Base-by-base conservation (phyloP, 2,797 vertebrate genomes). In the Galaxias olidus region DNA sequence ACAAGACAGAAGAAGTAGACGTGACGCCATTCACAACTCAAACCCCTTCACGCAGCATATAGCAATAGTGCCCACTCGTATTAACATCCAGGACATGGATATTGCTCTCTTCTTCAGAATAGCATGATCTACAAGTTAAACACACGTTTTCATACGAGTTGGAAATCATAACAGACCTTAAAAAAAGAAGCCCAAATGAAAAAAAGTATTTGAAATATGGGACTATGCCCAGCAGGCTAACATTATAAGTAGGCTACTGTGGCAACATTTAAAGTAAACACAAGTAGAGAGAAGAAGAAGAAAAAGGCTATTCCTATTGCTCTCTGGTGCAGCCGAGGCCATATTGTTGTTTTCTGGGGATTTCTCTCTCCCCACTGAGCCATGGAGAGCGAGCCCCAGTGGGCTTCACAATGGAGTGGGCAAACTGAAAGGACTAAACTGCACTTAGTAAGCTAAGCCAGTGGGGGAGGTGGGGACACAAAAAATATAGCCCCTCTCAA, bases 341-440 rank as follows among this genome's bases (percentile, higher is more conserved):
- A 75, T 80, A 77, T 77, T 85, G 78, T 78, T 79, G 63, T 85
- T 77, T 78, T 79, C 62, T 78, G 54, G 69, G 57, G 72, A 64
- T 68, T 74, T 62, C 71, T 63, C 71, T 66, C 57, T 71, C 61
- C 66, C 66, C 69, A 82, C 69, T 69, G 68, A 71, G 62, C 72
- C 78, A 86, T 71, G 77, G 75, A 84, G 79, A 88, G 85, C 72
- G 68, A 90, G 81, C 71, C 83, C 71, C 80, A 83, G 83, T 79
- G 79, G 77, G 77, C 70, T 88, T 90, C 91, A 93, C 90, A 92
- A 91, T 89, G 88, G 90, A 92, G 82, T 83, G 84, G 90, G 86
- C 88, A 89, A 89, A 91, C 82, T 93, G 90, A 94, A 93, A 92
- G 88, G 79, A 74, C 83, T 90, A 83, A 90, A 91, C 87, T 88